Evolutionary conservation across 2,797 vertebrate genomes (phyloP), one percentile per base, ranked within the genome.

Genomic region (Scyliorhinus canicula): DNA sequence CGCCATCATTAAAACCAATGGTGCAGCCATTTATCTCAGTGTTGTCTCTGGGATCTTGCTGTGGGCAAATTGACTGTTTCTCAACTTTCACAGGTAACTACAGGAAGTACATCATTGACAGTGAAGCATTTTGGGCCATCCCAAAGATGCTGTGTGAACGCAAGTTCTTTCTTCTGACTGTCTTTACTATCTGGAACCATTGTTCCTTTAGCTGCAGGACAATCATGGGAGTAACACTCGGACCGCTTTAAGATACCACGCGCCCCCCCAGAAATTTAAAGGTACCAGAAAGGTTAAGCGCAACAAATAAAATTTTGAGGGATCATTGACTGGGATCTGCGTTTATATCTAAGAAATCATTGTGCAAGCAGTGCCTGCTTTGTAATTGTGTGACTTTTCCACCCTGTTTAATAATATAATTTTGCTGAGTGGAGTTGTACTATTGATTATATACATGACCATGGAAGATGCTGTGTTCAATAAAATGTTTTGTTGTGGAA

Each of bases 401-500:
- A 31, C 9, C 7, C 3, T 65, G 24, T 26, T 63, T 50, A 71
- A 14, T 44, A 7, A 65, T 93, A 26, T 65, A 93, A 8, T 69
- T 14, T 28, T 93, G 40, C 31, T 50, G 40, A 71, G 44, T 9
- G 12, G n/a, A 71, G 11, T 50, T 71, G 44, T 93, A 93, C 4
- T 93, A 31, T 71, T 71, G 93, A 69, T 93, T 71, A 47, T 35
- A 47, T 52, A 16, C 24, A 12, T 69, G 21, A 16, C 44, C 28
- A 1, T 1, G 2, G 55, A 47, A 93, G 16, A 8, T 40, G 47
- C 7, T 14, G 12, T 65, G 63, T 28, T 50, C 63, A 93, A 93
- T 69, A 93, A 93, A 91, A 93, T 14, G n/a, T 47, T 77, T 50
- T 93, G 91, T 93, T 26, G 44, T 50, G 44, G 65, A 71, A 71